A percentile compares a stretch with the other conserved stretches of the same genome.
These are phyloP conservation scores for Calephelis perditalis DNA, from an alignment of 2,888 invertebrate species.

Conservation along the genomic window DNA sequence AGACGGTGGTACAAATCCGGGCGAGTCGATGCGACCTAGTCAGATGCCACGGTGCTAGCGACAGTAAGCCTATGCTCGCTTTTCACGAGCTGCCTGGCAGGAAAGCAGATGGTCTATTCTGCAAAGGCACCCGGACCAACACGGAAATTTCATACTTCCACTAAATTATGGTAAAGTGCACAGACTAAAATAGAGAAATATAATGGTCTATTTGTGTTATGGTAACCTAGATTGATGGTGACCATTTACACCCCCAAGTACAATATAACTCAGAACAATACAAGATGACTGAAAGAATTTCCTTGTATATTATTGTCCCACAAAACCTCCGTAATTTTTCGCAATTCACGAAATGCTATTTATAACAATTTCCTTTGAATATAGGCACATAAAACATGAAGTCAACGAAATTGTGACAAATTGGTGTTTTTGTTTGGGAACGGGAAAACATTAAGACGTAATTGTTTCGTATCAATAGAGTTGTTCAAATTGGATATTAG, in stretches of 20 bases:
- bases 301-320: conserved; percentile 17
- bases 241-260: conserved; percentile 1
- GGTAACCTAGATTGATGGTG: conserved; percentile 3
- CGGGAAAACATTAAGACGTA: conserved; percentile 26
- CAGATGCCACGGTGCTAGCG: too few species aligned
- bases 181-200: background rate
- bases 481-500: background rate
- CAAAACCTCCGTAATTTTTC: conserved; percentile 15
- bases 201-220: background rate
- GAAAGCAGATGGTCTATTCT: too few species aligned
- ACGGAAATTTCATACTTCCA: too few species aligned
- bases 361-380: conserved; percentile 51
- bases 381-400: conserved; percentile 42
- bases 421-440: conserved; percentile 39
- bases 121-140: too few species aligned
- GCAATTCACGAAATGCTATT: conserved; percentile 38
- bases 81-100: too few species aligned
- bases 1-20: too few species aligned
- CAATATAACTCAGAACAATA: conserved; percentile 15
- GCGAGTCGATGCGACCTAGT: too few species aligned
- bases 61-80: too few species aligned
- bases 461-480: conserved; percentile 3
- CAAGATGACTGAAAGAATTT: conserved; percentile 16
- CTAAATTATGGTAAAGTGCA: too few species aligned
- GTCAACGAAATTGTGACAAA: conserved; percentile 51